Evolutionary conservation across 2,888 invertebrate species (phyloP), one percentile per base, ranked within the genome.

Genomic region (Calephelis perditalis): DNA sequence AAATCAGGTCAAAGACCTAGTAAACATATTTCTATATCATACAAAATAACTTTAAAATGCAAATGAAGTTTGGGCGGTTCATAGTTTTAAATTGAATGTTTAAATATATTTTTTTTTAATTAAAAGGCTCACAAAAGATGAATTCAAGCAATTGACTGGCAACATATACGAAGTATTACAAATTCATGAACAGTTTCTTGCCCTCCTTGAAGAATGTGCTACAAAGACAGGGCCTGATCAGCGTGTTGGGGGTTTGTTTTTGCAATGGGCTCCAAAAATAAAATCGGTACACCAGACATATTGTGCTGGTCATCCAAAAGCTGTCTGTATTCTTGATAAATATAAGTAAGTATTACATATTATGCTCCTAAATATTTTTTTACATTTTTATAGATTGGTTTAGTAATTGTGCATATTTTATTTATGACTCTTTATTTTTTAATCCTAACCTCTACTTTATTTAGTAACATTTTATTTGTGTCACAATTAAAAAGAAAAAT

Each of bases 231-330:
- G 94, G 5, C 87, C 92, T 7, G 95, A 96, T 67, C 97, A 98
- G 81, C 92, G 96, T 71, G 95, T 98, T 15, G 99, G 99, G 3
- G 97, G 96, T 70, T 90, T 98, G 10, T 98, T 99, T 82, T 86
- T 99, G 63, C 95, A 95, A 63, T 94, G 95, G 86, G 97, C 97
- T 5, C 94, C 96, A 26, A 92, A 93, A 75, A 92, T 97, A 70
- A 97, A 98, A 85, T 89, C 92, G 68, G 94, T 97, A 10, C 97
- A 99, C 81, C 94, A 95, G 74, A 91, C 92, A 11, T 99, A 99
- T 82, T 99, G 99, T 85, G 93, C 95, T 62, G 94, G 97, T 69
- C 99, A 99, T 92, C 99, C 99, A 0, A 94, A 94, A 82, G 98
- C 98, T 67, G 98, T 98, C 56, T 96, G 96, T 77, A 94, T 99